Evolutionary conservation across 2,888 invertebrate species (phyloP).

Genomic region (Sarcophaga variegata): DNA sequence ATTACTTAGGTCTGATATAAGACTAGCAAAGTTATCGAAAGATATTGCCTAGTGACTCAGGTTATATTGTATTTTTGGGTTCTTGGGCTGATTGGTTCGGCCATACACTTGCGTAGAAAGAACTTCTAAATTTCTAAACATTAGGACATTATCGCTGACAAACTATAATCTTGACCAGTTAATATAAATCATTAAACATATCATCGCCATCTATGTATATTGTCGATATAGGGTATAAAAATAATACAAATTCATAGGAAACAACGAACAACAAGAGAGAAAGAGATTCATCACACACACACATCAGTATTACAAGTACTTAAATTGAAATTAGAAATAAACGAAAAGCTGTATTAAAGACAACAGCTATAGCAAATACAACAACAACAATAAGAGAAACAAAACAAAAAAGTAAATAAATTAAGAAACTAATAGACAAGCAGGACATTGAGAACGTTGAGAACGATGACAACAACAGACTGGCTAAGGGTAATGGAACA

Average conservation of each 20-base stretch:
- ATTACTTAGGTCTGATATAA: too few species aligned
- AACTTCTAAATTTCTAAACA: too few species aligned
- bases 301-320: conserved; percentile 28
- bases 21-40: too few species aligned
- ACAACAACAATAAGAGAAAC: neutral
- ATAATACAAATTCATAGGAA: conserved; percentile 30
- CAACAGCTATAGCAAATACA: neutral
- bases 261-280: conserved; percentile 6
- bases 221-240: too few species aligned
- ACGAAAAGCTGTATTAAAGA: neutral
- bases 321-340: conserved; percentile 7
- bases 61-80: too few species aligned
- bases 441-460: conserved; percentile 41
- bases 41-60: too few species aligned
- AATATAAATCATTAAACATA: too few species aligned
- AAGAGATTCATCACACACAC: conserved; percentile 11
- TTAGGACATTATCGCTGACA: too few species aligned
- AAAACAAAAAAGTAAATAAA: conserved; percentile 32
- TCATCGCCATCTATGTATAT: too few species aligned
- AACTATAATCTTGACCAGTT: too few species aligned
- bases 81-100: too few species aligned
- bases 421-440: conserved; percentile 38
- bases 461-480: conserved; percentile 56
- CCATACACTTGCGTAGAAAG: too few species aligned
- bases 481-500: conserved; percentile 63